Conservation (phyloP, 2,113 vertebrate genomes). For the Theristicus caerulescens region DNA sequence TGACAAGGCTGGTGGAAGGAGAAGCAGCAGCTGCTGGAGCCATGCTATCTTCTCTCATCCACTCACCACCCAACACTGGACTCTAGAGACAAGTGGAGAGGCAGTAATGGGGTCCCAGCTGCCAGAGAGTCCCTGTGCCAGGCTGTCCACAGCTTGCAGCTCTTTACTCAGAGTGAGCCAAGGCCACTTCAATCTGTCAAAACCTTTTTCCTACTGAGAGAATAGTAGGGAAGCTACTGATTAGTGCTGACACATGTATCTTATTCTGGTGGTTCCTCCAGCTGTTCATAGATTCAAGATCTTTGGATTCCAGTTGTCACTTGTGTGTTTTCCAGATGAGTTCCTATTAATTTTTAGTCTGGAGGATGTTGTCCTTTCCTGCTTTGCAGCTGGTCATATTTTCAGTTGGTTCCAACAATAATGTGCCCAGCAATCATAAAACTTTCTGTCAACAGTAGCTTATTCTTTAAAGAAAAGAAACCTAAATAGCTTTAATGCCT, state of each 20-base stretch:
- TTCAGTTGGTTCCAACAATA: background rate
- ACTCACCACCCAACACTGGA: background rate
- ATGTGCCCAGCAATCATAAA: background rate
- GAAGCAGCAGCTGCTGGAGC: background rate
- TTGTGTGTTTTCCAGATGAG: background rate
- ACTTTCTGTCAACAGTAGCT: background rate
- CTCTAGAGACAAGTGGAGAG: background rate
- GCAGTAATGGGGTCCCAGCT: background rate
- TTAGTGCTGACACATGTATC: background rate
- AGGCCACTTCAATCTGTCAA: background rate
- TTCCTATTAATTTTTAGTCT: background rate
- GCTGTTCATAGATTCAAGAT: background rate
- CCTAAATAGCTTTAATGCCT: background rate
- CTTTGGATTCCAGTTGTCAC: background rate
- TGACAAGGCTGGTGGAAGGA: background rate
- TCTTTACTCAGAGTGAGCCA: background rate
- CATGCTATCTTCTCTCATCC: background rate
- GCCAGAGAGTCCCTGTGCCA: background rate
- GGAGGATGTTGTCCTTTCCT: background rate
- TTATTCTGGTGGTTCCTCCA: background rate
- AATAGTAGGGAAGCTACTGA: background rate
- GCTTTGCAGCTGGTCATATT: background rate
- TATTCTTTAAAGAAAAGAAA: background rate
- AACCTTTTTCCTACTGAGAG: background rate
- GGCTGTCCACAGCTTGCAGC: background rate